Evolutionary conservation across 2,797 vertebrate species (phyloP).

Genomic region (Xyrichtys novacula): DNA sequence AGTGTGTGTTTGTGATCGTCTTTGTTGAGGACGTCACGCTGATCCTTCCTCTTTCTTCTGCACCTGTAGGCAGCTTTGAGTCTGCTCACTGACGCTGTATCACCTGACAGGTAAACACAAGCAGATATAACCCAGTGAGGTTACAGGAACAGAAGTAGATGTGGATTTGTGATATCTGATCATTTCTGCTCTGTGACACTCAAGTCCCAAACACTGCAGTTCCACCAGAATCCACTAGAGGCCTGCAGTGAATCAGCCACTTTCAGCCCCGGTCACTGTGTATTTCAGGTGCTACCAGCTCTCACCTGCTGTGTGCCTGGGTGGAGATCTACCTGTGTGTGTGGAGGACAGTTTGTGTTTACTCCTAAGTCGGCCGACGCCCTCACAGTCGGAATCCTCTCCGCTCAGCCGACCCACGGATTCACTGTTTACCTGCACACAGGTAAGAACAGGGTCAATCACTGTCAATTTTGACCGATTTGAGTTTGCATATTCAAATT

Average conservation of each 20-base stretch:
- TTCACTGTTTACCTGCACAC: conserved; percentile 85
- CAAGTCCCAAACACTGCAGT: too few species aligned
- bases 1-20: conserved; percentile 47
- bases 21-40: conserved; percentile 43
- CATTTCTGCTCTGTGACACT: too few species aligned
- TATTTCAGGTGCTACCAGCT: too few species aligned
- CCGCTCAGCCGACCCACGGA: conserved; percentile 80
- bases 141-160: too few species aligned
- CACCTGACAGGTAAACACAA: conserved; percentile 64
- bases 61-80: conserved; percentile 41
- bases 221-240: too few species aligned
- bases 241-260: too few species aligned
- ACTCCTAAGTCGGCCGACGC: conserved; percentile 74
- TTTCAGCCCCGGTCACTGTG: too few species aligned
- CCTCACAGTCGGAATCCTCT: conserved; percentile 77
- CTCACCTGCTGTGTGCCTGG: not conserved
- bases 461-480: not conserved
- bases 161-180: too few species aligned
- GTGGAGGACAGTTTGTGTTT: conserved; percentile 83
- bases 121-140: too few species aligned
- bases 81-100: conserved; percentile 53
- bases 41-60: conserved; percentile 49
- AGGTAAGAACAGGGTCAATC: not conserved
- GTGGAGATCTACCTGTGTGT: conserved; percentile 57
- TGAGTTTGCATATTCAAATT: too few species aligned